Conservation (phyloP, 2,888 invertebrate species). For the Merodon equestris region DNA sequence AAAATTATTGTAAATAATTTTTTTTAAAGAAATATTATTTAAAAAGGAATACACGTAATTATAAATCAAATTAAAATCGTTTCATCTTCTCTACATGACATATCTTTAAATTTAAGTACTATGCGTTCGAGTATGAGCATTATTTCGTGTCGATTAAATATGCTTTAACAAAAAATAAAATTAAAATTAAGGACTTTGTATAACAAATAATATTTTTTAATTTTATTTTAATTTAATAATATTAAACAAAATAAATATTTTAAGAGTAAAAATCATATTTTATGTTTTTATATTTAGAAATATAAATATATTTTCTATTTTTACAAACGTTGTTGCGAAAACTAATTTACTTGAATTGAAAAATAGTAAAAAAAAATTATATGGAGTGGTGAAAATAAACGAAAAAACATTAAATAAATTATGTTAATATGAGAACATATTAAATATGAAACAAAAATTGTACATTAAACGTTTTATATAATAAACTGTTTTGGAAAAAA, state of each 20-base stretch:
- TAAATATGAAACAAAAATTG: constrained; percentile 40
- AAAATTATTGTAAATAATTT: neutral
- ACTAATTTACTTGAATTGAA: constrained; percentile 24
- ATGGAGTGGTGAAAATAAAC: constrained; percentile 1
- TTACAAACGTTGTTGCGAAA: constrained; percentile 44
- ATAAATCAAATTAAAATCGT: constrained; percentile 22
- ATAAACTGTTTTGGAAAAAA: constrained; percentile 55
- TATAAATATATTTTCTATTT: constrained; percentile 39
- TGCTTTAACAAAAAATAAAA: neutral
- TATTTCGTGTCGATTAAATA: neutral
- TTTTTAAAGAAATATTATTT: neutral
- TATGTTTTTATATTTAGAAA: constrained; percentile 39
- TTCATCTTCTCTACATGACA: constrained; percentile 50
- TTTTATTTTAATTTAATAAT: too few species aligned
- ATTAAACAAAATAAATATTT: too few species aligned
- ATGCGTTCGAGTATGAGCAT: too few species aligned
- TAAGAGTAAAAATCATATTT: constrained; percentile 42
- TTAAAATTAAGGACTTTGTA: neutral
- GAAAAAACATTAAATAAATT: constrained; percentile 1
- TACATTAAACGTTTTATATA: constrained; percentile 60
- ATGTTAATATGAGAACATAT: neutral
- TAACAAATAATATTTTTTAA: neutral
- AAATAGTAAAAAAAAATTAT: neutral
- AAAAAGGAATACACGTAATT: neutral
- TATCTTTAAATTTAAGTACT: constrained; percentile 53